Percentiles rank a stretch among this genome's conserved stretches.
These are phyloP conservation scores for Melitaea cinxia DNA, from an alignment of 1,140 invertebrate genomes.

Conservation along the genomic window DNA sequence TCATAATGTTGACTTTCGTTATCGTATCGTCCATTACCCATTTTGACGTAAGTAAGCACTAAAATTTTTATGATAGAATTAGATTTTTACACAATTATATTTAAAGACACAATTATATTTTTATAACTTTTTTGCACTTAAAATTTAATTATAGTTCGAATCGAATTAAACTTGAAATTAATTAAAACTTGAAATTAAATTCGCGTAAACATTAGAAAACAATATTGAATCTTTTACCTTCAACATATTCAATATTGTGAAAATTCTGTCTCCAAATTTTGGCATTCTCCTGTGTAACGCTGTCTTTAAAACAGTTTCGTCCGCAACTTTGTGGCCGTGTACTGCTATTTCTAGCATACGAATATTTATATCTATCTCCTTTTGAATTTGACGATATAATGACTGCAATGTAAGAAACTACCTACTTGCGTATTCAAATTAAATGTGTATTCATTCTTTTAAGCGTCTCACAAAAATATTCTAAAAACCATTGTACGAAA, in stretches of 20 bases:
- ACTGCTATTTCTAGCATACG: conserved; percentile 83
- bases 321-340: conserved; percentile 83
- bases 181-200: not conserved
- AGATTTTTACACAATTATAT: not conserved
- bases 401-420: conserved; percentile 52
- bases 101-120: too few relatives aligned
- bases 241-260: conserved; percentile 41
- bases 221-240: conserved; percentile 39
- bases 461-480: too few relatives aligned
- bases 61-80: not conserved
- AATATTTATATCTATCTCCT: conserved; percentile 67
- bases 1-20: conserved; percentile 48
- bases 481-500: too few relatives aligned
- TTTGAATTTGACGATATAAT: conserved; percentile 62
- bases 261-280: conserved; percentile 29
- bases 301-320: conserved; percentile 76
- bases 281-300: conserved; percentile 64
- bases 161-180: too few relatives aligned
- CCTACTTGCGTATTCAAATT: too few relatives aligned
- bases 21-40: conserved; percentile 47
- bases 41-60: conserved; percentile 40
- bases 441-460: too few relatives aligned
- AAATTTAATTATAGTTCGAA: too few relatives aligned
- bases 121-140: too few relatives aligned
- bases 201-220: not conserved